Evolutionary conservation across 2,888 invertebrate species (phyloP).

Genomic region (Drosophila lutescens): DNA sequence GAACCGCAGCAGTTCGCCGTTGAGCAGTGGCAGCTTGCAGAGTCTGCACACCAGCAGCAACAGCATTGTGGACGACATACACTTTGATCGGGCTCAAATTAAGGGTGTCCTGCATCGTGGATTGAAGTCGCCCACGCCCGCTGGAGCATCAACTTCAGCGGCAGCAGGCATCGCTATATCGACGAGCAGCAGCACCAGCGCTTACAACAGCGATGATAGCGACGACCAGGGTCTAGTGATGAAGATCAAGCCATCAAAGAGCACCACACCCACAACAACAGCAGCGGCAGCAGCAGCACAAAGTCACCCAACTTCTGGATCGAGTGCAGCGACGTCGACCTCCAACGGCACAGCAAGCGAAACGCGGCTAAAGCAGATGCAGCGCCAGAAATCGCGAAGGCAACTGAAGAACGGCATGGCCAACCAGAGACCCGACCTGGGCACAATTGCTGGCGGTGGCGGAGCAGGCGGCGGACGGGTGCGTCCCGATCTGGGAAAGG

Average conservation of each 20-base stretch:
- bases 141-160: slow-evolving; percentile 21
- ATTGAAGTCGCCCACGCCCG: slow-evolving; percentile 66
- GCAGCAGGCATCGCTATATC: slow-evolving; percentile 6
- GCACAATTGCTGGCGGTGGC: slow-evolving; percentile 85
- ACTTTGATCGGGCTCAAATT: slow-evolving; percentile 85
- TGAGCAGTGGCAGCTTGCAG: slow-evolving; percentile 88
- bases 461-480: slow-evolving; percentile 83
- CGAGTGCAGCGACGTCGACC: slow-evolving; percentile 82
- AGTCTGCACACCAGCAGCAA: slow-evolving; percentile 84
- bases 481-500: slow-evolving; percentile 79
- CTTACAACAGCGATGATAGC: slow-evolving; percentile 69
- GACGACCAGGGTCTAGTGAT: slow-evolving; percentile 69
- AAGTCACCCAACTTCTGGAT: slow-evolving; percentile 16
- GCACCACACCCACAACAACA: slow-evolving; percentile 34
- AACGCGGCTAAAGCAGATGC: slow-evolving; percentile 85
- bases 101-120: slow-evolving; percentile 81
- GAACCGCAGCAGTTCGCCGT: slow-evolving; percentile 89
- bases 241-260: slow-evolving; percentile 50
- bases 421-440: slow-evolving; percentile 86
- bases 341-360: slow-evolving; percentile 64
- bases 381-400: slow-evolving; percentile 85
- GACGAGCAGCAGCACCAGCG: slow-evolving; percentile 58
- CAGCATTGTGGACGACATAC: slow-evolving; percentile 82
- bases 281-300: slow-evolving; percentile 17
- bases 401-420: slow-evolving; percentile 85